Evolutionary conservation across 2,797 vertebrate genomes (phyloP), one percentile per base, ranked within the genome.

Genomic region (Catostomus latipinnis): DNA sequence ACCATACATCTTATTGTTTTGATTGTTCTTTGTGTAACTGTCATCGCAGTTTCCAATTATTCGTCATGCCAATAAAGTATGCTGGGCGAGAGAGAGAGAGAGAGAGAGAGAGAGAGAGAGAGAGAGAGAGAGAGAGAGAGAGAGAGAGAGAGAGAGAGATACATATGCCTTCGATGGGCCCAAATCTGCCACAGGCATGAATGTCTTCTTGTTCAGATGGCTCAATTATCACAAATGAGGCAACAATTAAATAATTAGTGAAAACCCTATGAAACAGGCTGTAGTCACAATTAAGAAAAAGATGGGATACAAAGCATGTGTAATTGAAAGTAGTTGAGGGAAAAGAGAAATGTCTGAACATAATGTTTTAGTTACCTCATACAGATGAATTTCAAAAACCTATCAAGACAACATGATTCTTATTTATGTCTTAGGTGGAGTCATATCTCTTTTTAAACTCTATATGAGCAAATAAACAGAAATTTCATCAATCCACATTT

Each of bases 191-290:
- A 83, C 71, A 81, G 72, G 78, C 81, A 81, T 57, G 78, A 81
- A 74, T 85, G 79, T 72, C 81, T 81, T 79, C 80, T 83, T 50
- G 72, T 82, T 85, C 82, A 83, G 79, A 86, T 69, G 76, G 66
- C 79, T 22, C 83, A 85, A 87, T 87, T 85, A 85, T 76, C 79
- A 80, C 81, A 85, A 87, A 83, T 85, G 85, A 83, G 83, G 85
- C 83, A 86, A 86, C 85, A 85, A 87, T 87, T 87, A 83, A 87
- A 85, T 87, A 83, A 87, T 87, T 87, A 87, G 83, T 71, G 77
- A 82, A 84, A 82, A 73, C 78, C 77, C 66, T 66, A 67, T 67
- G 68, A 81, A 81, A 77, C 60, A 81, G 43, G 78, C 75, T 83
- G 66, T 80, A 85, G 78, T 85, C 69, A 84, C 83, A 85, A 87